Conservation (phyloP, 2,888 invertebrate species). For the Thera obeliscata region DNA sequence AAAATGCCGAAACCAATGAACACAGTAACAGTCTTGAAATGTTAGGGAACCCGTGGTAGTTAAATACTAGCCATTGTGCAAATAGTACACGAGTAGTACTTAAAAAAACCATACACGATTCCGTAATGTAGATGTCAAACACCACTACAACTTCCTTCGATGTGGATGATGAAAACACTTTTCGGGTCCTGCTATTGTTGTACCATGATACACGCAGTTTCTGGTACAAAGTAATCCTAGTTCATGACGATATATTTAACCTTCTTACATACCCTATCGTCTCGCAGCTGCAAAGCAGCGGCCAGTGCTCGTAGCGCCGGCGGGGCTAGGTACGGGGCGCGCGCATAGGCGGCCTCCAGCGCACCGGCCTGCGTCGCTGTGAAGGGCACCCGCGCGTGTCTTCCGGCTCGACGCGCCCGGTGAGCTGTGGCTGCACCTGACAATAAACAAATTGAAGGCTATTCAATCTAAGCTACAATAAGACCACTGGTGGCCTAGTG, state of each 20-base stretch:
- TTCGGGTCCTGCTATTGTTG: too few species aligned
- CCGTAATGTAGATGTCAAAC: too few species aligned
- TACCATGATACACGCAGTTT: not conserved
- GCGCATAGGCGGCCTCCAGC: conserved; percentile 87
- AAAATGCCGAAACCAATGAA: too few species aligned
- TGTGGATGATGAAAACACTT: too few species aligned
- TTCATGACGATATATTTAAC: not conserved
- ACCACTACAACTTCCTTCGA: too few species aligned
- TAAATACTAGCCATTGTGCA: too few species aligned
- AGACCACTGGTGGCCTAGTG: too few species aligned
- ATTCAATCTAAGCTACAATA: not conserved
- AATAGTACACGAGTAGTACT: too few species aligned
- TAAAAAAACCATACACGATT: too few species aligned
- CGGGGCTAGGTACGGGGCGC: conserved; percentile 88
- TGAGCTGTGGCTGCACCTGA: conserved; percentile 60
- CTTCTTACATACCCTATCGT: conserved; percentile 84
- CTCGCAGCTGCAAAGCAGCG: conserved; percentile 85
- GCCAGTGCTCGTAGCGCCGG: conserved; percentile 87
- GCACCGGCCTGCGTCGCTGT: conserved; percentile 87
- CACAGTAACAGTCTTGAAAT: too few species aligned
- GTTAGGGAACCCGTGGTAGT: too few species aligned
- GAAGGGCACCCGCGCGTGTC: conserved; percentile 90
- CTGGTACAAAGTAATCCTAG: not conserved
- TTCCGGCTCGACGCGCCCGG: conserved; percentile 83
- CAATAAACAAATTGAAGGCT: conserved; percentile 44